Conservation (phyloP, 2,888 invertebrate species). For the Dioctria rufipes region DNA sequence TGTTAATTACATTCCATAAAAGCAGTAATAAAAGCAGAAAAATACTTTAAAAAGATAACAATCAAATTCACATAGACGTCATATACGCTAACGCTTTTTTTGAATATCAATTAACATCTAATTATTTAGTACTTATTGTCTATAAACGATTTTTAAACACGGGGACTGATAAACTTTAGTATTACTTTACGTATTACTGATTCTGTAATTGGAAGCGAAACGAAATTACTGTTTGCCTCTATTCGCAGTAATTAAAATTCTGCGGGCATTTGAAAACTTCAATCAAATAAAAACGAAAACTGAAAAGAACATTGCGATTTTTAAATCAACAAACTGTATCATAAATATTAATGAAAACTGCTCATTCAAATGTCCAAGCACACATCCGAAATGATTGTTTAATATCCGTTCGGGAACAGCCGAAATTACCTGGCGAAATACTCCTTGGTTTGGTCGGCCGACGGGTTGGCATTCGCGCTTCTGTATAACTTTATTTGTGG, state of each 20-base stretch:
- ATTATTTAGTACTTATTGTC: conserved; percentile 15
- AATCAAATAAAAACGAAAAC: not conserved
- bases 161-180: not conserved
- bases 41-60: no score
- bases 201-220: conserved; percentile 46
- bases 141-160: not conserved
- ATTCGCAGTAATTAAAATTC: conserved; percentile 27
- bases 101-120: conserved; percentile 41
- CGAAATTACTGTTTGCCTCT: conserved; percentile 16
- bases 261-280: not conserved
- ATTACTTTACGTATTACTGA: not conserved
- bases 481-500: conserved; percentile 28
- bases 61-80: no score
- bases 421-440: conserved; percentile 29
- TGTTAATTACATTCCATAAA: no score
- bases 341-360: conserved; percentile 46
- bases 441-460: not conserved
- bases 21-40: no score
- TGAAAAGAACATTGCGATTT: conserved; percentile 28
- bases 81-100: not conserved
- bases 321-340: conserved; percentile 11
- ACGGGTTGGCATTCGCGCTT: not conserved
- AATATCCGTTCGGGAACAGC: conserved; percentile 46
- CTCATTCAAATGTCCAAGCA: conserved; percentile 50
- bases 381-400: conserved; percentile 38